phyloP scores from a whole-genome alignment of 2,888 invertebrate species.

The Eilema griseolum region DNA sequence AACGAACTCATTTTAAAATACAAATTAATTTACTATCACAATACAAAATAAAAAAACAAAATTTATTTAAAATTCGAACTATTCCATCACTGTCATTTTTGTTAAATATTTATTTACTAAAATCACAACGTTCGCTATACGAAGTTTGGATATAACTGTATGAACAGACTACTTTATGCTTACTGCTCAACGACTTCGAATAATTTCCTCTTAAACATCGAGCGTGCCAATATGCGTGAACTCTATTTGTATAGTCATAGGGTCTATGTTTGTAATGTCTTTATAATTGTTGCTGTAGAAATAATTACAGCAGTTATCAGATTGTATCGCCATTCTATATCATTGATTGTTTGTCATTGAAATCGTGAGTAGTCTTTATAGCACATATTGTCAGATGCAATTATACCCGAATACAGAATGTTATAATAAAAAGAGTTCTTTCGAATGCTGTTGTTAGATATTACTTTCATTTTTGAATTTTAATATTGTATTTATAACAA shows the following conservation, averaged over 20 bases:
- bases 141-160: slow-evolving; percentile 43
- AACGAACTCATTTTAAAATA: slow-evolving; percentile 32
- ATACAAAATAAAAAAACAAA: slow-evolving; percentile 8
- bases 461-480: slow-evolving; percentile 3
- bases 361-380: background rate
- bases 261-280: slow-evolving; percentile 15
- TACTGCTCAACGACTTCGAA: slow-evolving; percentile 29
- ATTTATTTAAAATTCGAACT: slow-evolving; percentile 14
- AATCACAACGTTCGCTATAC: slow-evolving; percentile 36
- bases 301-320: slow-evolving; percentile 7
- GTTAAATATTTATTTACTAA: slow-evolving; percentile 14
- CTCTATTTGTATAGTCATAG: background rate
- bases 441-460: background rate
- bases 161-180: slow-evolving; percentile 15
- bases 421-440: background rate
- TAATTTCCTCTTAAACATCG: slow-evolving; percentile 16
- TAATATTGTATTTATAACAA: background rate
- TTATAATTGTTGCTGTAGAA: background rate
- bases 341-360: slow-evolving; percentile 16
- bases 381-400: background rate
- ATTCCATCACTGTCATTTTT: slow-evolving; percentile 1
- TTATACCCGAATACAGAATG: background rate
- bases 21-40: slow-evolving; percentile 11
- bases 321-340: slow-evolving; percentile 22
- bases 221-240: background rate